These are phyloP conservation scores for Girardinichthys multiradiatus DNA, from an alignment of 2,113 vertebrate genomes.

Conservation along the genomic window DNA sequence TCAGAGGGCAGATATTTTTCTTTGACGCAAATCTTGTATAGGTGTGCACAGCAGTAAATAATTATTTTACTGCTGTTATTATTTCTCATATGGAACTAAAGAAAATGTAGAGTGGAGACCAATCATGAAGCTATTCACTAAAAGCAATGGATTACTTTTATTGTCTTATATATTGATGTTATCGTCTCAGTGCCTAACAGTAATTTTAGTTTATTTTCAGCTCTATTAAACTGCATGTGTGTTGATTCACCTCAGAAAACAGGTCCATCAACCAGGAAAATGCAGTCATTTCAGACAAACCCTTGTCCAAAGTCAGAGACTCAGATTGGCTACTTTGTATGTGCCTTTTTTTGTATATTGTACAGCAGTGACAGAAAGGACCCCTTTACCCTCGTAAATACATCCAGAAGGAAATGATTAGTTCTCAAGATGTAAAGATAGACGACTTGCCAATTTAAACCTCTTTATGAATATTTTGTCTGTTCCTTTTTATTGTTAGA, in stretches of 20 bases:
- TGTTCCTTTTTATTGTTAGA: slow-evolving; percentile 61
- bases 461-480: slow-evolving; percentile 75
- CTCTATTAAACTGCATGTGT: slow-evolving; percentile 15
- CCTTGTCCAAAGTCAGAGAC: slow-evolving; percentile 40
- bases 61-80: slow-evolving; percentile 49
- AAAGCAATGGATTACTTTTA: neutral
- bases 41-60: slow-evolving; percentile 50
- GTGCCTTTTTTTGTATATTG: slow-evolving; percentile 52
- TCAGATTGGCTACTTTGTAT: slow-evolving; percentile 55
- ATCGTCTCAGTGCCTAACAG: slow-evolving; percentile 3
- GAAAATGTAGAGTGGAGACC: slow-evolving; percentile 52
- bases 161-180: neutral
- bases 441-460: slow-evolving; percentile 75
- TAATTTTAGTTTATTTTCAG: slow-evolving; percentile 17
- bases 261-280: slow-evolving; percentile 24
- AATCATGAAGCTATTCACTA: slow-evolving; percentile 12
- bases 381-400: slow-evolving; percentile 74
- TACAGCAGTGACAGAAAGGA: slow-evolving; percentile 59
- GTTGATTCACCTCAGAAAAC: slow-evolving; percentile 18
- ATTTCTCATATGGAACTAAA: slow-evolving; percentile 44
- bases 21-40: slow-evolving; percentile 58
- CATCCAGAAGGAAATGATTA: slow-evolving; percentile 80
- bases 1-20: slow-evolving; percentile 58
- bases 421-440: slow-evolving; percentile 77
- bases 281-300: slow-evolving; percentile 30